These are phyloP conservation scores for Perdita meconis DNA, from an alignment of 2,888 invertebrate species.

Conservation along the genomic window DNA sequence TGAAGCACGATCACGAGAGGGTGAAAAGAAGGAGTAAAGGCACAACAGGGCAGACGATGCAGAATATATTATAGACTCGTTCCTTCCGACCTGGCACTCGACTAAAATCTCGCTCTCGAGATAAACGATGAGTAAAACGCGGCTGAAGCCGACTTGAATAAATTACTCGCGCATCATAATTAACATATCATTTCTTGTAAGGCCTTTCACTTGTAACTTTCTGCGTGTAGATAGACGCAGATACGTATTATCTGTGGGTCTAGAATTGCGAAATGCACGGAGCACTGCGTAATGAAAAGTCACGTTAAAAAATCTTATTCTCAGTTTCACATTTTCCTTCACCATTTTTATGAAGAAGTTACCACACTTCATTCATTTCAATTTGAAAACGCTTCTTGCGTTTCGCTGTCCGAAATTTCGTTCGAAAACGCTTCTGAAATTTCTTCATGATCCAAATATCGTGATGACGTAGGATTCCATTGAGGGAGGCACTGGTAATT, in stretches of 20 bases:
- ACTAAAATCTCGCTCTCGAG: slow-evolving; percentile 74
- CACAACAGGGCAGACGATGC: slow-evolving; percentile 67
- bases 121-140: slow-evolving; percentile 57
- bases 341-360: too few relatives aligned
- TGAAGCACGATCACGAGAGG: slow-evolving; percentile 46
- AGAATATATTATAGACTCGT: slow-evolving; percentile 81
- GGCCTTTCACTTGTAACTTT: background rate
- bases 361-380: too few relatives aligned
- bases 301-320: too few relatives aligned
- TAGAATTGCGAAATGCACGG: background rate
- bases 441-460: too few relatives aligned
- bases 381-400: too few relatives aligned
- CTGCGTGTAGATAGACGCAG: background rate
- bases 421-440: too few relatives aligned
- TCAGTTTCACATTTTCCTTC: too few relatives aligned
- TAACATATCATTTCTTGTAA: slow-evolving; percentile 39
- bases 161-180: slow-evolving; percentile 39
- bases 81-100: slow-evolving; percentile 73
- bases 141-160: slow-evolving; percentile 54
- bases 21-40: slow-evolving; percentile 49
- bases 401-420: too few relatives aligned
- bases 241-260: background rate
- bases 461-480: too few relatives aligned
- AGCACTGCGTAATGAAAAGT: background rate
- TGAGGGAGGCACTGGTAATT: too few relatives aligned